A percentile compares a stretch with the other conserved stretches of the same genome.
Evolutionary conservation across 2,797 vertebrate species (phyloP).

Genomic region (Sparus aurata): DNA sequence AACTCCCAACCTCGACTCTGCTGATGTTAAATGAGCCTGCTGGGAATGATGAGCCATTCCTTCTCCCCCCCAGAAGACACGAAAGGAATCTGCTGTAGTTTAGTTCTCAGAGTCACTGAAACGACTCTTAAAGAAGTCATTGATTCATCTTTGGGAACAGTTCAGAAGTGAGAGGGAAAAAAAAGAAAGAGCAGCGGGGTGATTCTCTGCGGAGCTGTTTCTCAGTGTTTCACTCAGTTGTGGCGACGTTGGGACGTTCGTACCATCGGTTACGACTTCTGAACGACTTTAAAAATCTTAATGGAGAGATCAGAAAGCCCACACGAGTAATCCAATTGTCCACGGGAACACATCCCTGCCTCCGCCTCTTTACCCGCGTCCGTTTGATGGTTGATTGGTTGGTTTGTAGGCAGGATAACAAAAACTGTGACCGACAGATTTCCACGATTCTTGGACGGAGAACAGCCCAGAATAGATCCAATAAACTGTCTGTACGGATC

Average conservation of each 20-base stretch:
- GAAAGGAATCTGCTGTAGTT: constrained; percentile 23
- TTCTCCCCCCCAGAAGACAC: not conserved
- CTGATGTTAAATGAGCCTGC: not conserved
- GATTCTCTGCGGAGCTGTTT: constrained; percentile 1
- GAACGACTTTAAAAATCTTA: not conserved
- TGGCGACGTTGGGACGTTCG: not conserved
- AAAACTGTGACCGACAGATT: too few relatives aligned
- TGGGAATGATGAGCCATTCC: constrained; percentile 23
- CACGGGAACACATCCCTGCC: not conserved
- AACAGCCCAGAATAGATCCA: too few relatives aligned
- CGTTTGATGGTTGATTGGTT: too few relatives aligned
- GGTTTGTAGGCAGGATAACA: too few relatives aligned
- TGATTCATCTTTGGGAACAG: constrained; percentile 30
- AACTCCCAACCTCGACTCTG: not conserved
- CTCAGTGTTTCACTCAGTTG: constrained; percentile 12
- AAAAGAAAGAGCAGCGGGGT: not conserved
- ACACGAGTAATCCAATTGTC: not conserved
- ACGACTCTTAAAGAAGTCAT: constrained; percentile 11
- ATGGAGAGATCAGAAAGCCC: not conserved
- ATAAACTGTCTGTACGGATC: too few relatives aligned
- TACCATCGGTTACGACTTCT: not conserved
- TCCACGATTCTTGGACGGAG: too few relatives aligned
- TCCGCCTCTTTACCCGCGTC: too few relatives aligned
- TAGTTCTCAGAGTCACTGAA: constrained; percentile 9
- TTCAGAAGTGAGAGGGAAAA: not conserved